Percentiles rank a stretch among this genome's conserved stretches.
Evolutionary conservation across 2,113 vertebrate genomes (phyloP).

Genomic region (Zeus faber): DNA sequence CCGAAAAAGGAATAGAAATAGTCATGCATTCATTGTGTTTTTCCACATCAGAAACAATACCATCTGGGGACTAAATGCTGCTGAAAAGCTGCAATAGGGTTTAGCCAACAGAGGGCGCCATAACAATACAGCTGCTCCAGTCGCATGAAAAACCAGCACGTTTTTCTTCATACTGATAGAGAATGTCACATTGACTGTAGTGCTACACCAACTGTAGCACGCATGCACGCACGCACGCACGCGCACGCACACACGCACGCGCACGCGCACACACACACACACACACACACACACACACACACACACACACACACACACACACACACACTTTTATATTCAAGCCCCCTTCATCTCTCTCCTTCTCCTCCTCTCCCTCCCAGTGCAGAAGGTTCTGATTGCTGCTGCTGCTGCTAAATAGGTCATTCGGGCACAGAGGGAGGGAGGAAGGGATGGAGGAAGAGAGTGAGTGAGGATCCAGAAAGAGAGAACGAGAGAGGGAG

Average conservation of each 20-base stretch:
- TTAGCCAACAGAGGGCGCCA: conserved; percentile 60
- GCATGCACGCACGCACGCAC: too few relatives aligned
- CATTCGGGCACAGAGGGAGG: conserved; percentile 59
- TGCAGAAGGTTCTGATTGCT: too few relatives aligned
- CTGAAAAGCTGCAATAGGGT: neutral
- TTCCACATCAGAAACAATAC: neutral
- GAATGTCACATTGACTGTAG: conserved; percentile 3
- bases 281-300: conserved; percentile 4
- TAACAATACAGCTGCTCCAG: neutral
- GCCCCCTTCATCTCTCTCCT: conserved; percentile 36
- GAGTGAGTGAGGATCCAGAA: conserved; percentile 1
- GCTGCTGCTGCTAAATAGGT: conserved; percentile 69
- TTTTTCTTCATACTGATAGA: too few relatives aligned
- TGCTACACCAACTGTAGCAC: neutral
- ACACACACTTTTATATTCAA: conserved; percentile 13
- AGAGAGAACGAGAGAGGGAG: conserved; percentile 21
- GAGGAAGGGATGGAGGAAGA: conserved; percentile 14
- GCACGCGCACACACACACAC: conserved; percentile 14
- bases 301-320: conserved; percentile 18
- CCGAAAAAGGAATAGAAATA: neutral
- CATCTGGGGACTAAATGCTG: neutral
- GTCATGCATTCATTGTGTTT: too few relatives aligned
- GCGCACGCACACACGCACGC: conserved; percentile 9
- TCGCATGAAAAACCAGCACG: neutral
- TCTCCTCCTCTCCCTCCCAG: conserved; percentile 15